Evolutionary conservation across 2,888 invertebrate genomes (phyloP).

Genomic region (Scaptomyza tumidula): DNA sequence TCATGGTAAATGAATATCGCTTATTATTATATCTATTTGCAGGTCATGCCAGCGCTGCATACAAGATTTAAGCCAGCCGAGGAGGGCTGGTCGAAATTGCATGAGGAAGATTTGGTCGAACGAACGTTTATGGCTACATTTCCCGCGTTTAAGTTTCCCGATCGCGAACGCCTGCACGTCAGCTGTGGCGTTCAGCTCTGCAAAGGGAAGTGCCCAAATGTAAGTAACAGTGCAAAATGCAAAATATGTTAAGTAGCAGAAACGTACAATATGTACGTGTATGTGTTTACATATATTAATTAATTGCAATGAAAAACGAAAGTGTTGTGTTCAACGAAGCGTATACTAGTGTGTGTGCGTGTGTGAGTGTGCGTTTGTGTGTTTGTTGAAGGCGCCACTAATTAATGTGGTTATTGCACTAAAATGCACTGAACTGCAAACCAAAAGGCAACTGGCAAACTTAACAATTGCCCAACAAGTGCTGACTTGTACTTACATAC

Average conservation of each 20-base stretch:
- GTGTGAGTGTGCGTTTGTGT: constrained; percentile 33
- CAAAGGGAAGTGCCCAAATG: constrained; percentile 88
- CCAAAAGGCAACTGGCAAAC: constrained; percentile 26
- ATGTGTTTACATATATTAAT: constrained; percentile 59
- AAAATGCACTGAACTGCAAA: constrained; percentile 79
- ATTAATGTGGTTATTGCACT: constrained; percentile 82
- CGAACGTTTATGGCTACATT: constrained; percentile 87
- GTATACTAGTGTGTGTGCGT: constrained; percentile 32
- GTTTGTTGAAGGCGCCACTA: constrained; percentile 56
- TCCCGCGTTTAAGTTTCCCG: constrained; percentile 93
- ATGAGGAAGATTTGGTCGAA: constrained; percentile 84
- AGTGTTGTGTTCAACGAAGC: constrained; percentile 66
- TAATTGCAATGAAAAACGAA: constrained; percentile 76
- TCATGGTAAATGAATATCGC: neutral
- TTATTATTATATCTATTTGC: constrained; percentile 14
- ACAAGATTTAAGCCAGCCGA: constrained; percentile 81
- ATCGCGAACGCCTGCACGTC: constrained; percentile 90
- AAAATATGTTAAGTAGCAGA: constrained; percentile 29
- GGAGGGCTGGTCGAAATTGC: constrained; percentile 84
- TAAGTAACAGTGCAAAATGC: constrained; percentile 82
- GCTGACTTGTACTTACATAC: neutral
- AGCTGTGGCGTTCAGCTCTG: constrained; percentile 92
- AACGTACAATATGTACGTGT: constrained; percentile 6
- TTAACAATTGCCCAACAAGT: constrained; percentile 48
- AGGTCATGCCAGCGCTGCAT: constrained; percentile 84